A percentile compares a stretch with the other conserved stretches of the same genome.
Conservation (phyloP, 2,113 vertebrate species). For the Calidris pugnax region DNA sequence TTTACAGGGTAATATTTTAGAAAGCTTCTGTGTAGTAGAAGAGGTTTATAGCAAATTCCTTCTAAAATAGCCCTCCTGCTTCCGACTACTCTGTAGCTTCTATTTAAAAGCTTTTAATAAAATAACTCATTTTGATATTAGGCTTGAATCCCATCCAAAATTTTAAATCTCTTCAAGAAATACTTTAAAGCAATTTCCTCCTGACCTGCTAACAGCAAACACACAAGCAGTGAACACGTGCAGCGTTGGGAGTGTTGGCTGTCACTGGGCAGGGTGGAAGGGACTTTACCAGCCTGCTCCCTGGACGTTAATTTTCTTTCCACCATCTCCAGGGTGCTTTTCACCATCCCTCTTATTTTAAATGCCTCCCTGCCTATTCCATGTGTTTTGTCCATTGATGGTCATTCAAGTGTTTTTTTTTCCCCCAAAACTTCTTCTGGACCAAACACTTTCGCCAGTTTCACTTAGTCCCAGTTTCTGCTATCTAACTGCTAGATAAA, state of each 20-base stretch:
- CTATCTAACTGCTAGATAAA: neutral
- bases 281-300: neutral
- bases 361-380: neutral
- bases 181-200: slow-evolving; percentile 69
- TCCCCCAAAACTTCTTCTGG: neutral
- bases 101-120: slow-evolving; percentile 74
- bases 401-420: neutral
- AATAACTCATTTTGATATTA: slow-evolving; percentile 72
- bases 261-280: neutral
- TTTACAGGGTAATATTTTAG: slow-evolving; percentile 69
- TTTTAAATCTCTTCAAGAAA: slow-evolving; percentile 58
- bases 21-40: slow-evolving; percentile 57
- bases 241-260: neutral
- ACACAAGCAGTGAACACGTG: slow-evolving; percentile 48
- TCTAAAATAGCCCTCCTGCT: slow-evolving; percentile 37
- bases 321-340: neutral
- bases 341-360: neutral
- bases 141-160: slow-evolving; percentile 61
- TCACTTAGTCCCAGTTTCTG: neutral
- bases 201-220: slow-evolving; percentile 58
- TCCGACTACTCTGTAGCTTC: neutral
- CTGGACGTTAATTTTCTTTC: neutral
- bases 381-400: neutral
- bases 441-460: neutral
- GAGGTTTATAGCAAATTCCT: slow-evolving; percentile 64